phyloP scores from a whole-genome alignment of 1,140 invertebrate species.

The Cylas formicarius region DNA sequence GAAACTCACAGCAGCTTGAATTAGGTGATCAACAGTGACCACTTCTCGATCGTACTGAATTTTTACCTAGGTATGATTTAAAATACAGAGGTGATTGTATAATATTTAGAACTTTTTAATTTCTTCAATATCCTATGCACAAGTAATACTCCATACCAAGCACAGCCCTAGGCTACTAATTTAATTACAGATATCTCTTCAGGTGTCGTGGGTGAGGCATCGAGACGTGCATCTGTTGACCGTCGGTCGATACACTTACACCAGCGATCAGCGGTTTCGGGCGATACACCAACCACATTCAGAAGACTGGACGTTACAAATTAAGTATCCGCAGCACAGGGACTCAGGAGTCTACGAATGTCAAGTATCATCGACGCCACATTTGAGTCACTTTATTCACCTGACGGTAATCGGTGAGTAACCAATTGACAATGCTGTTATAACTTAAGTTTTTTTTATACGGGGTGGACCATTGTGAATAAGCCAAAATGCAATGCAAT shows the following conservation, averaged over 20 bases:
- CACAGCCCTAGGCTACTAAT: no score
- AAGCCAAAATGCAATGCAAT: no score
- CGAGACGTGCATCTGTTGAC: conserved; percentile 82
- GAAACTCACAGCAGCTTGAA: no score
- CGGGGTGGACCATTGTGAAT: no score
- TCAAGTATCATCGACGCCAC: conserved; percentile 72
- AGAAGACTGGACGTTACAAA: conserved; percentile 82
- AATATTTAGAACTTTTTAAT: no score
- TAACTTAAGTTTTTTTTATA: no score
- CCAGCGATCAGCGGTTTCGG: conserved; percentile 81
- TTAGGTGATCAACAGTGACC: no score
- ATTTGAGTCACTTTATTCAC: conserved; percentile 67
- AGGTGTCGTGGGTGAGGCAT: conserved; percentile 86
- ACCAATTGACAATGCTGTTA: neutral
- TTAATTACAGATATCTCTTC: conserved; percentile 60
- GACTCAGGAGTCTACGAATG: conserved; percentile 75
- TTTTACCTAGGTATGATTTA: no score
- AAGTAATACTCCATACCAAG: no score
- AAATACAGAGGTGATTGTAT: no score
- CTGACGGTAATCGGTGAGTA: conserved; percentile 71
- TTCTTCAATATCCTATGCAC: no score
- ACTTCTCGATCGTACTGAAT: no score
- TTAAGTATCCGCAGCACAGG: conserved; percentile 61
- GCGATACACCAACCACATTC: conserved; percentile 75
- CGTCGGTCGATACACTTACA: conserved; percentile 85